Base-by-base conservation (phyloP, 2,888 invertebrate genomes). In the Scaptomyza flava region DNA sequence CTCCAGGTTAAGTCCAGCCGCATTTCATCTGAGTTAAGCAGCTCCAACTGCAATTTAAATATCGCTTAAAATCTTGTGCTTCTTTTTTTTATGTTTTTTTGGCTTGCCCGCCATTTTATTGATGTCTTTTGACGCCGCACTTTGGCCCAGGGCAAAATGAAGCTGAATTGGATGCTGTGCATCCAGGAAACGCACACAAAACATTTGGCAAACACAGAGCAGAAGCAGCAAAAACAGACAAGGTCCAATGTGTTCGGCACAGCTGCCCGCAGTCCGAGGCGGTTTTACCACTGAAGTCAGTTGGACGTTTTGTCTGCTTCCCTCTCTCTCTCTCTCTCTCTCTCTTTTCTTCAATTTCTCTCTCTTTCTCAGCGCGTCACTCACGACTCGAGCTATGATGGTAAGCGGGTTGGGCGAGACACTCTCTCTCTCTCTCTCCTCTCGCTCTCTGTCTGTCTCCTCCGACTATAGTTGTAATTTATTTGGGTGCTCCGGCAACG, bases 101-200 rank as follows among this genome's bases (percentile, higher is more conserved):
- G 72, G 36, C 52, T 42, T 69, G 53, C 36, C 66, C 70, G 60
- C 47, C 66, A 64, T 79, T 85, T 85, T 85, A 81, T 81, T 81
- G 85, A 81, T 85, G 82, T 82, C 80, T 75, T 82, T 75, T 84
- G 70, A 72, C 67, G 72, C 67, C 70, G 75, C 78, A 67, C 65
- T 72, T 58, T 72, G 62, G 60, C 63, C 60, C 63, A 20, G 68
- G 31, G 38, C 48, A 50, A 34, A 20, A 27, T 12, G 14, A 20
- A 14, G 7, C n/a, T 11, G 41, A 14, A 12, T 42, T 33, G 63
- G 38, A 48, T 45, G 46, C 54, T 50, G 50, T 45, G 47, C 51
- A 57, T 65, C 53, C 72, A 67, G 61, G 33, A 54, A 62, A 67
- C 41, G 75, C 66, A 58, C 61, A 59, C 58, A 75, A 67, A 56